Conservation (phyloP, 1,140 invertebrate species). For the Oppia nitens region DNA sequence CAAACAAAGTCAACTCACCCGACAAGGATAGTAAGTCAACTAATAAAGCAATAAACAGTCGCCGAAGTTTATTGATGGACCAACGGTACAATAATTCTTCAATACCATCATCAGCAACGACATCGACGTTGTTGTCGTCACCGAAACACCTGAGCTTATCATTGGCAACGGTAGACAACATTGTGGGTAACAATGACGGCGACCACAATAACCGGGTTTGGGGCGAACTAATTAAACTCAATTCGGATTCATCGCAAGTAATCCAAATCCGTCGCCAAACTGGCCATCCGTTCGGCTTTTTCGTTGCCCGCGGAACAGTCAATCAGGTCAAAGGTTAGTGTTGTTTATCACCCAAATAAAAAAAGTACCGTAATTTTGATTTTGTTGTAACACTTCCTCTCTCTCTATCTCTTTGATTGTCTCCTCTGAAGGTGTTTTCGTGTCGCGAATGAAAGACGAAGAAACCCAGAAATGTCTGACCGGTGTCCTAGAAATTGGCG, state of each 20-base stretch:
- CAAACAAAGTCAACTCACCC: neutral
- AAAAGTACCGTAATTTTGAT: neutral
- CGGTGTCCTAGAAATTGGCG: constrained; percentile 27
- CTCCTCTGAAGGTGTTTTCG: constrained; percentile 27
- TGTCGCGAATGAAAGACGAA: constrained; percentile 26
- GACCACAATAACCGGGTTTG: constrained; percentile 6
- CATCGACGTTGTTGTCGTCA: too few species aligned
- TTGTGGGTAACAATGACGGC: neutral
- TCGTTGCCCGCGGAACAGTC: constrained; percentile 26
- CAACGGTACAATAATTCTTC: too few species aligned
- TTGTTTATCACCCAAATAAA: neutral
- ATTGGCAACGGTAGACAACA: neutral
- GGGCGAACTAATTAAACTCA: constrained; percentile 23
- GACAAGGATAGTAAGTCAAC: neutral
- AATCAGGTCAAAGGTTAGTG: constrained; percentile 26
- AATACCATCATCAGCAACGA: too few species aligned
- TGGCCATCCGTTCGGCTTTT: constrained; percentile 28
- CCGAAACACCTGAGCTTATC: too few species aligned
- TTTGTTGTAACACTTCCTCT: neutral
- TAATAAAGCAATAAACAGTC: too few species aligned
- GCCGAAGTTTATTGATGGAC: too few species aligned
- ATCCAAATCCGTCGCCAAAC: constrained; percentile 24
- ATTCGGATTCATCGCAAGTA: constrained; percentile 26
- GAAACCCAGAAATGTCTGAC: constrained; percentile 24
- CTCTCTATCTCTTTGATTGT: neutral